Conservation (phyloP, 2,888 invertebrate species). For the Cyclophora albipunctata region DNA sequence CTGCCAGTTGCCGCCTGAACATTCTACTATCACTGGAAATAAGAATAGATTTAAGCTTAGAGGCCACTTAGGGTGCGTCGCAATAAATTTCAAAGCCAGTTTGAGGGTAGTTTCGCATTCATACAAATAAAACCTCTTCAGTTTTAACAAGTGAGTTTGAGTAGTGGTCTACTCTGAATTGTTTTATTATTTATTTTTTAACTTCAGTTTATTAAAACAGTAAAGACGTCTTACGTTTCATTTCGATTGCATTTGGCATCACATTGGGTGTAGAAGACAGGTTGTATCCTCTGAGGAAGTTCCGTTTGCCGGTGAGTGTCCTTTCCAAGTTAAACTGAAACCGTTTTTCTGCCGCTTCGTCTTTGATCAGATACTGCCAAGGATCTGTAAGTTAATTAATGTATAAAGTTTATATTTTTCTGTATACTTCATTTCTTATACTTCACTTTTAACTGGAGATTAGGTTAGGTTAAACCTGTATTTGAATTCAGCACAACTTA, state of each 20-base stretch:
- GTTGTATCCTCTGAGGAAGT: constrained; percentile 50
- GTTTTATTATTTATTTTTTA: too few species aligned
- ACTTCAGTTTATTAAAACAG: background rate
- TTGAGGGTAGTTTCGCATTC: too few species aligned
- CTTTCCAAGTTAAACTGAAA: constrained; percentile 58
- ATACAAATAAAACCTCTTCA: too few species aligned
- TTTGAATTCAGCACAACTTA: background rate
- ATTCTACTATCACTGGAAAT: constrained; percentile 58
- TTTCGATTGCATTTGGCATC: constrained; percentile 41
- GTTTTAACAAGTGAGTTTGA: too few species aligned
- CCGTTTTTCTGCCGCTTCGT: constrained; percentile 62
- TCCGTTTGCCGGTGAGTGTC: constrained; percentile 37
- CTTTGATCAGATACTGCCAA: constrained; percentile 69
- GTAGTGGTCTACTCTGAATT: too few species aligned
- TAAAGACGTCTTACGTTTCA: constrained; percentile 47
- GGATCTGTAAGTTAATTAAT: constrained; percentile 58
- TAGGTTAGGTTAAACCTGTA: too few species aligned
- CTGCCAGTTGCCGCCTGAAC: constrained; percentile 57
- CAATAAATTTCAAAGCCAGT: too few species aligned
- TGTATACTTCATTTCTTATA: too few species aligned
- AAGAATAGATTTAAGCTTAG: background rate
- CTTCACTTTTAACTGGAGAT: too few species aligned
- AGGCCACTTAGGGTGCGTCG: too few species aligned
- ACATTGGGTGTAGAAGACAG: constrained; percentile 54
- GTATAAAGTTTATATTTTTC: too few species aligned